A percentile compares a stretch with the other conserved stretches of the same genome.
Conservation (phyloP, 2,797 vertebrate genomes). For the Choloepus didactylus region DNA sequence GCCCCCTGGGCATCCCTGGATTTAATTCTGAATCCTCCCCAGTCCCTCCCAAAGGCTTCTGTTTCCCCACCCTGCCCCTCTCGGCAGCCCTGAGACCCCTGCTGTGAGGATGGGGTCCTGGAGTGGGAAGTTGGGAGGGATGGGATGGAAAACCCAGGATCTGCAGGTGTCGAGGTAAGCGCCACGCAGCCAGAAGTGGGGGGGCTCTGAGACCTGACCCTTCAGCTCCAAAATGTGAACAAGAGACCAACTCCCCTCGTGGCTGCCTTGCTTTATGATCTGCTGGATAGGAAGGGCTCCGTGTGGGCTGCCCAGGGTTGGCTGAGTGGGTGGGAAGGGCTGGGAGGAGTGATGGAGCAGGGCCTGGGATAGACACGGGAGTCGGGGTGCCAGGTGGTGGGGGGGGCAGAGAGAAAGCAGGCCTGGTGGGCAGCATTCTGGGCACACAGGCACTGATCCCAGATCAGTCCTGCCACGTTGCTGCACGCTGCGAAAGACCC, state of each 20-base stretch:
- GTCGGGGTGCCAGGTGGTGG: background rate
- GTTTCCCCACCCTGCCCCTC: background rate
- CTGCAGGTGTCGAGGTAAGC: accelerated
- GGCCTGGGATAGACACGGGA: background rate
- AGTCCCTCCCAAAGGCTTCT: background rate
- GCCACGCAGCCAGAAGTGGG: background rate
- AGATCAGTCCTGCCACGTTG: background rate
- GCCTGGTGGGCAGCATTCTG: accelerated
- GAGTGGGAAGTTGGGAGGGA: background rate
- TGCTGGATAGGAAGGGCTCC: accelerated
- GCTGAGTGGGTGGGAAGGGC: background rate
- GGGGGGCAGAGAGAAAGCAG: background rate
- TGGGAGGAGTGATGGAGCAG: background rate
- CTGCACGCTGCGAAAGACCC: background rate
- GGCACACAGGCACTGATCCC: background rate
- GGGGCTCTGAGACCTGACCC: background rate
- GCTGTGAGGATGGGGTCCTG: background rate
- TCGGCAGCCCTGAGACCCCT: background rate
- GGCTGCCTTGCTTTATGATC: background rate
- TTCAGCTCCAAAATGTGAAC: background rate
- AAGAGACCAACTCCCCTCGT: background rate
- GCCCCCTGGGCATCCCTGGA: background rate
- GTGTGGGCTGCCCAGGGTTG: background rate
- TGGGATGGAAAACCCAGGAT: background rate
- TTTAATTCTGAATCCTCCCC: background rate